Conservation (phyloP, 2,113 vertebrate species). For the Apodemus speciosus region DNA sequence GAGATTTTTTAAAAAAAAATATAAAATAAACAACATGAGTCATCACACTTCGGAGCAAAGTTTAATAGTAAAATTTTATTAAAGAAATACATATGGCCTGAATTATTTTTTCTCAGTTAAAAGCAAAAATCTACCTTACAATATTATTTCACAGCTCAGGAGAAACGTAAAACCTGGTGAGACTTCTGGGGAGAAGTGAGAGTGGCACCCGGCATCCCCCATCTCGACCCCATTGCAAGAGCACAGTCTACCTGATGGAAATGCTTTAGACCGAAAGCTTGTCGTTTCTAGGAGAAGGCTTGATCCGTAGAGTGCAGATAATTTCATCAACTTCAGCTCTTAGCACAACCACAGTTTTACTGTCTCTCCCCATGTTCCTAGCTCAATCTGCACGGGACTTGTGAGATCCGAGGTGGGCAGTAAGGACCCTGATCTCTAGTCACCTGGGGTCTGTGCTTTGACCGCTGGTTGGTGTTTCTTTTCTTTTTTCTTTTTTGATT, state of each 20-base stretch:
- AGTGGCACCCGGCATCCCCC: background rate
- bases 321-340: background rate
- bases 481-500: no score
- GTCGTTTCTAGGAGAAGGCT: background rate
- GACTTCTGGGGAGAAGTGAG: background rate
- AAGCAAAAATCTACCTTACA: slow-evolving; percentile 11
- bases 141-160: background rate
- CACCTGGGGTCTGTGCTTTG: background rate
- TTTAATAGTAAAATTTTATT: slow-evolving; percentile 20
- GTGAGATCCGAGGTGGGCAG: background rate
- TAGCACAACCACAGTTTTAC: background rate
- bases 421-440: background rate
- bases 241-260: no score
- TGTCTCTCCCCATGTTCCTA: no score
- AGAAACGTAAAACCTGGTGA: background rate
- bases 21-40: background rate
- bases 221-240: background rate
- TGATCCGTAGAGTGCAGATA: background rate
- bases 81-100: background rate
- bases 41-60: background rate
- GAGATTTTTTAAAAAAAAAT: background rate
- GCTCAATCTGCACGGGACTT: background rate
- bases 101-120: slow-evolving; percentile 24
- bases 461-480: background rate
- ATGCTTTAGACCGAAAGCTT: background rate